A percentile compares a stretch with the other conserved stretches of the same genome.
Conservation (phyloP, 1,140 invertebrate genomes). For the Tyrophagus putrescentiae region DNA sequence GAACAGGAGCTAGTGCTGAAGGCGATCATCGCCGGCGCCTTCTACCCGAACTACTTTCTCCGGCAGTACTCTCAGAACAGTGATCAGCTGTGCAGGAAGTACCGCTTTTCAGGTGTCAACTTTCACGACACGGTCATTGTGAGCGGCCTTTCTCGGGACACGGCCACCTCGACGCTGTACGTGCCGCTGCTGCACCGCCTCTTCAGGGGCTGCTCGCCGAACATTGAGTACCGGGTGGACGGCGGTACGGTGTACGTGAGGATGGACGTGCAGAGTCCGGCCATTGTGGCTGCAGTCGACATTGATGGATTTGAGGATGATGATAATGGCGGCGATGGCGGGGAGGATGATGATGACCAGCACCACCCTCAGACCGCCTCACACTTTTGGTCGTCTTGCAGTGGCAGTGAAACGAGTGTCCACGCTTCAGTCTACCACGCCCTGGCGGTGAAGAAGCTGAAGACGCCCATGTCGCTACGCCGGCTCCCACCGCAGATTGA, state of each 20-base stretch:
- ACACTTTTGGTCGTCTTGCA: not conserved
- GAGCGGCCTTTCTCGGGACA: conserved; percentile 49
- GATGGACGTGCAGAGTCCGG: not conserved
- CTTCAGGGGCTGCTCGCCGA: conserved; percentile 30
- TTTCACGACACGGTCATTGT: conserved; percentile 47
- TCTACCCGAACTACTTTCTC: conserved; percentile 73
- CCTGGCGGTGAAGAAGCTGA: not conserved
- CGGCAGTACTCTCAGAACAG: conserved; percentile 21
- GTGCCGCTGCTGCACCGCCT: conserved; percentile 32
- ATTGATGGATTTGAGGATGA: too few relatives aligned
- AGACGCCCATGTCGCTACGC: not conserved
- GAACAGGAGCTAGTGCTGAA: too few relatives aligned
- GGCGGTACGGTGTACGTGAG: conserved; percentile 32
- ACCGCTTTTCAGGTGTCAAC: conserved; percentile 37
- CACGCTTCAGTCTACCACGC: conserved; percentile 22
- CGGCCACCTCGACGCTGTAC: too few relatives aligned
- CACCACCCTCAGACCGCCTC: too few relatives aligned
- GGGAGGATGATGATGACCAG: too few relatives aligned
- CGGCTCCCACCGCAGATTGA: not conserved
- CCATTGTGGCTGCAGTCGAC: conserved; percentile 7
- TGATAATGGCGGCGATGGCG: too few relatives aligned
- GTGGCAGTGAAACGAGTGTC: conserved; percentile 9
- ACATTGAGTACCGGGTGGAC: conserved; percentile 33
- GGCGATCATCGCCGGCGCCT: conserved; percentile 59
- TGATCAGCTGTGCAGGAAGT: not conserved